Evolutionary conservation across 2,113 vertebrate genomes (phyloP).

Genomic region (Oxygymnocypris stewartii): DNA sequence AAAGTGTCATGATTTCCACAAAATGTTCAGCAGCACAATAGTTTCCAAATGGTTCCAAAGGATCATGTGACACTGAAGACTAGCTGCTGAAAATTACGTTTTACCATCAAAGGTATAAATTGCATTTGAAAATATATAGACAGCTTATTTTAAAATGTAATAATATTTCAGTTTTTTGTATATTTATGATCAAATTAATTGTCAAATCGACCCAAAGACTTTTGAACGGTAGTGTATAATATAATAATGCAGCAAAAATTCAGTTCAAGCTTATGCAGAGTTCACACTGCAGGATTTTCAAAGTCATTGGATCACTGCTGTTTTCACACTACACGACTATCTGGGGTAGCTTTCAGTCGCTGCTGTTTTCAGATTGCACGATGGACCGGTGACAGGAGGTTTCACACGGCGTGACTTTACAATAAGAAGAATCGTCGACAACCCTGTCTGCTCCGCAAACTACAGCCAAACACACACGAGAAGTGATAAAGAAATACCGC

Average conservation of each 20-base stretch:
- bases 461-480: too few species aligned
- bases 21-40: background rate
- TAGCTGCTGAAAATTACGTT: background rate
- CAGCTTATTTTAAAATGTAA: background rate
- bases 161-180: background rate
- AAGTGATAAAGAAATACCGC: too few species aligned
- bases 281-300: too few species aligned
- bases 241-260: background rate
- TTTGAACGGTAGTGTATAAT: background rate
- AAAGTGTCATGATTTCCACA: background rate
- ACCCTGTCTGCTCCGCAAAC: too few species aligned
- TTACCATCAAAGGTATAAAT: background rate
- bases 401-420: too few species aligned
- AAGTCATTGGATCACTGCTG: too few species aligned
- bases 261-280: background rate
- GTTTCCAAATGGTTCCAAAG: background rate
- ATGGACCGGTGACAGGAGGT: too few species aligned
- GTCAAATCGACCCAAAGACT: too few species aligned
- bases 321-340: too few species aligned
- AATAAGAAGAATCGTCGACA: too few species aligned
- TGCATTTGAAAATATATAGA: background rate
- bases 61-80: background rate
- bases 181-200: background rate
- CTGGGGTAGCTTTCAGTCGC: too few species aligned
- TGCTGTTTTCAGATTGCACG: too few species aligned